phyloP scores from a whole-genome alignment of 2,797 vertebrate genomes.

The Sus cebifrons region DNA sequence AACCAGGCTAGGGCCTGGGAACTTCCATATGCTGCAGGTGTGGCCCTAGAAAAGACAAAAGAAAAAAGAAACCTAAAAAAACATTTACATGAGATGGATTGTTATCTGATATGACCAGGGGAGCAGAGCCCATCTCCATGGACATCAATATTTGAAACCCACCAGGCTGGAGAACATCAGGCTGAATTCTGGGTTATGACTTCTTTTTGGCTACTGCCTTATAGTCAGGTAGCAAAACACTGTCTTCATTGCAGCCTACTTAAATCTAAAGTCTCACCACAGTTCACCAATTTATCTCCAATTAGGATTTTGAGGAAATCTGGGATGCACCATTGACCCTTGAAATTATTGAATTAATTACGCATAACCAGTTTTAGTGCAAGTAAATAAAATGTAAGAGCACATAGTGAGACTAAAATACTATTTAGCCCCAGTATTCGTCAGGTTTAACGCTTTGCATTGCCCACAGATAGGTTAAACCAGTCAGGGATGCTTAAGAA shows the following conservation, averaged over 20 bases:
- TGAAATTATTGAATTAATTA: conserved; percentile 66
- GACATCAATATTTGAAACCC: background rate
- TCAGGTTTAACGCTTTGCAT: conserved; percentile 18
- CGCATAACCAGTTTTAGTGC: conserved; percentile 35
- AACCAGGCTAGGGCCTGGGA: too few relatives aligned
- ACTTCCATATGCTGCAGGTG: too few relatives aligned
- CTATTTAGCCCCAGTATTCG: background rate
- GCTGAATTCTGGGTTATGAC: background rate
- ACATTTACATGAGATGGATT: background rate
- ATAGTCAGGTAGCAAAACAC: background rate
- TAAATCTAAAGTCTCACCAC: conserved; percentile 42
- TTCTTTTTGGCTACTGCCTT: conserved; percentile 46
- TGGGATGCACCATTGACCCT: conserved; percentile 15
- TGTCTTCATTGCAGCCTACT: background rate
- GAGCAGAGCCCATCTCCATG: background rate
- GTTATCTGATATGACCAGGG: background rate
- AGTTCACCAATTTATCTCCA: conserved; percentile 48
- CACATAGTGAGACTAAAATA: background rate
- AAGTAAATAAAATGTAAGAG: conserved; percentile 57
- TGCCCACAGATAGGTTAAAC: background rate
- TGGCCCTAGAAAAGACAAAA: too few relatives aligned
- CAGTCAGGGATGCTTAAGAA: conserved; percentile 18
- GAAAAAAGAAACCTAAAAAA: too few relatives aligned
- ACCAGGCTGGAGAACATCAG: background rate
- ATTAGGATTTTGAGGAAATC: conserved; percentile 58